Conservation (phyloP, 2,797 vertebrate species). For the Acropternis orthonyx region DNA sequence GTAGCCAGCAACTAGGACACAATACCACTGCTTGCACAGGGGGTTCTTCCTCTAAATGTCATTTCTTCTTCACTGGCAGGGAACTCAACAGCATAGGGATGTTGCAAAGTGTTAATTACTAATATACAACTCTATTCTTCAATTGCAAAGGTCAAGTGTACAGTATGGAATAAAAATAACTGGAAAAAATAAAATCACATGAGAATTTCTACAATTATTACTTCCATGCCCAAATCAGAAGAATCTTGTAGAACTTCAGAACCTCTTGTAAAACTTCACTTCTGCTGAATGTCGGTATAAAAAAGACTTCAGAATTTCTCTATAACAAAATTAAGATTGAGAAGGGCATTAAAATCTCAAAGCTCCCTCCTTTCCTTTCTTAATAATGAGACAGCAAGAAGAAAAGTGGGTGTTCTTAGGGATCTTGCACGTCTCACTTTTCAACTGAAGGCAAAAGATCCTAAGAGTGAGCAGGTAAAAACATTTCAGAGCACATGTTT, state of each 20-base stretch:
- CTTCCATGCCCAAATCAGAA: not conserved
- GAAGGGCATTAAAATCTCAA: not conserved
- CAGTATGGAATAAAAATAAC: not conserved
- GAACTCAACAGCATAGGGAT: not conserved
- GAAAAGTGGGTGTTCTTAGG: not conserved
- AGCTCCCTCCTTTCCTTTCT: not conserved
- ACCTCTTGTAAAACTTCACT: not conserved
- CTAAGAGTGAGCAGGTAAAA: not conserved
- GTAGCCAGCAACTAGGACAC: not conserved
- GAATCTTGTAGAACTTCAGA: not conserved
- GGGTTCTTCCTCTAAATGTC: not conserved
- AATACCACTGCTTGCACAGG: not conserved
- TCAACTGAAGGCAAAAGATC: not conserved
- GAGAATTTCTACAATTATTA: not conserved
- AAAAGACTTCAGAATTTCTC: not conserved
- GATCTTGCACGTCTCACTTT: not conserved
- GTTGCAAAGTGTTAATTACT: not conserved
- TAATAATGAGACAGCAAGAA: not conserved
- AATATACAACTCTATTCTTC: not conserved
- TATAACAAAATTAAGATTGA: not conserved
- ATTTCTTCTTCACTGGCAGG: not conserved
- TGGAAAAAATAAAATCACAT: rapidly evolving
- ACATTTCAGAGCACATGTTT: not conserved
- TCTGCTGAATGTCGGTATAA: not conserved
- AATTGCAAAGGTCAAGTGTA: not conserved